These are phyloP conservation scores for Drosophila arawakana DNA, from an alignment of 1,140 invertebrate species.

Conservation along the genomic window DNA sequence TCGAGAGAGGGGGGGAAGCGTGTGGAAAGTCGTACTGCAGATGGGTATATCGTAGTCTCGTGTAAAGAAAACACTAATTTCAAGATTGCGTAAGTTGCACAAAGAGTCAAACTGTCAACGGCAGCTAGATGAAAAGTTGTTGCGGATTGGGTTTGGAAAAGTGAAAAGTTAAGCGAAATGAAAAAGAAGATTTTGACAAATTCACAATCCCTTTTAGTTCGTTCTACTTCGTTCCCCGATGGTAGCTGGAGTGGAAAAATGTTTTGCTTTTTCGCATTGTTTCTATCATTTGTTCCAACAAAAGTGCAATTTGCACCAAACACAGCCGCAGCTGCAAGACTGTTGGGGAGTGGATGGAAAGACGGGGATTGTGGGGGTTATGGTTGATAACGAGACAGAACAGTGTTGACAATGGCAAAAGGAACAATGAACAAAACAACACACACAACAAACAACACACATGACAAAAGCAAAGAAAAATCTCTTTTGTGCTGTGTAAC, in stretches of 20 bases:
- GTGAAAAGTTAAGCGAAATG: slow-evolving; percentile 78
- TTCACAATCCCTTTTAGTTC: slow-evolving; percentile 21
- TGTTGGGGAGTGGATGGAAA: not conserved
- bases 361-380: not conserved
- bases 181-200: slow-evolving; percentile 61
- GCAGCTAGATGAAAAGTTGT: slow-evolving; percentile 50
- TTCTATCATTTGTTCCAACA: slow-evolving; percentile 76
- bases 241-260: slow-evolving; percentile 46
- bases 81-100: slow-evolving; percentile 62
- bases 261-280: slow-evolving; percentile 69
- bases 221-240: not conserved
- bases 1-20: not conserved
- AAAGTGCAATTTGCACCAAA: slow-evolving; percentile 82
- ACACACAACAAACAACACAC: slow-evolving; percentile 42
- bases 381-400: slow-evolving; percentile 42
- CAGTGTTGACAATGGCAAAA: slow-evolving; percentile 73
- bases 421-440: slow-evolving; percentile 61
- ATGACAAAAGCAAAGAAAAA: slow-evolving; percentile 61
- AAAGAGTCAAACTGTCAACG: slow-evolving; percentile 71
- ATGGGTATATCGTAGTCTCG: not conserved
- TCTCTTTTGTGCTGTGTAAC: slow-evolving; percentile 58
- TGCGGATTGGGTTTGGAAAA: slow-evolving; percentile 56
- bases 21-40: slow-evolving; percentile 18
- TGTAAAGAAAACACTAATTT: slow-evolving; percentile 53
- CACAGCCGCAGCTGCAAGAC: slow-evolving; percentile 51